phyloP scores from a whole-genome alignment of 1,140 invertebrate genomes.

The Drosophila bocqueti region DNA sequence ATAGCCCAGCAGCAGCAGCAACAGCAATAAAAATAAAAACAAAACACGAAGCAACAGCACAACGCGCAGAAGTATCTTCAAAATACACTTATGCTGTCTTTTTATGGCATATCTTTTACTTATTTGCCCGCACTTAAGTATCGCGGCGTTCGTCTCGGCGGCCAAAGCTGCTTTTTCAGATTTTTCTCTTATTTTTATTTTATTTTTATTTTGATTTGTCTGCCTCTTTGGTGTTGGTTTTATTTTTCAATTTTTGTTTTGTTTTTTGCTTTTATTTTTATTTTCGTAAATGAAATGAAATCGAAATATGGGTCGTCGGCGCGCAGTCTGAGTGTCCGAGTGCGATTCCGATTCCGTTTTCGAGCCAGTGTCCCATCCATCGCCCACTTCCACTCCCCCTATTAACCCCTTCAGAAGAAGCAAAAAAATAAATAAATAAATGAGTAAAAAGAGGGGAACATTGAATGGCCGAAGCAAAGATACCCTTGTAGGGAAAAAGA shows the following conservation, averaged over 20 bases:
- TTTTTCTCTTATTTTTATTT: slow-evolving; percentile 39
- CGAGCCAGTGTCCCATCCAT: slow-evolving; percentile 55
- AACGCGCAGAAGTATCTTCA: slow-evolving; percentile 69
- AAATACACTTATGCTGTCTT: slow-evolving; percentile 80
- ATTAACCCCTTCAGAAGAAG: slow-evolving; percentile 20
- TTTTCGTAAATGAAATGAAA: slow-evolving; percentile 79
- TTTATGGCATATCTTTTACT: slow-evolving; percentile 80
- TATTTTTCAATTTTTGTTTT: slow-evolving; percentile 39
- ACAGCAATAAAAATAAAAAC: slow-evolving; percentile 42
- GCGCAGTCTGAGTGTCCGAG: slow-evolving; percentile 59
- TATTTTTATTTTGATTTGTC: slow-evolving; percentile 43
- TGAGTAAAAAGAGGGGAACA: background rate
- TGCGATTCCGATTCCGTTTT: slow-evolving; percentile 41
- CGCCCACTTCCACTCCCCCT: slow-evolving; percentile 56
- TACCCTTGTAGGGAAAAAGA: background rate
- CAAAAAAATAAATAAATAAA: slow-evolving; percentile 17
- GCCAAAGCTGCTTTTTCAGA: slow-evolving; percentile 62
- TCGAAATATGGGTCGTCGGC: slow-evolving; percentile 78
- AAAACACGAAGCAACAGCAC: slow-evolving; percentile 40
- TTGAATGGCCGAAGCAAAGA: background rate
- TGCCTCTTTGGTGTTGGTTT: slow-evolving; percentile 33
- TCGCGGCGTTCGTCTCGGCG: slow-evolving; percentile 55
- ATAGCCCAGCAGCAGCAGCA: slow-evolving; percentile 6
- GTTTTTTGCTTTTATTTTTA: slow-evolving; percentile 56
- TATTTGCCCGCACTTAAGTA: slow-evolving; percentile 76